Base-by-base conservation (phyloP, 2,888 invertebrate species). In the Agelastica alni region DNA sequence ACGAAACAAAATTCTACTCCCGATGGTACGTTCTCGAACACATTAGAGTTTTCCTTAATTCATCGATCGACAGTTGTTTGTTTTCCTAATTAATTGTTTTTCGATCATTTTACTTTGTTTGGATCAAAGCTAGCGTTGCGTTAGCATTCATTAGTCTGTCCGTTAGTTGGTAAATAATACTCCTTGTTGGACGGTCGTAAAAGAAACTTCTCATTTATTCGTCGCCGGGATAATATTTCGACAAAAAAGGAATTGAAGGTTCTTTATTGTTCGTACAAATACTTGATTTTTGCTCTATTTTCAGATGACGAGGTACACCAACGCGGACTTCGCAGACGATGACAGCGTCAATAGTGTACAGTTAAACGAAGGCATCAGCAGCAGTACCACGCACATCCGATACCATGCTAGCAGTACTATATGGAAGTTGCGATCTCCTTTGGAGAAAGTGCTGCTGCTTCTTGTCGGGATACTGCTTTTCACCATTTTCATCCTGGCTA, bases 301-400 rank as follows among this genome's bases (percentile, higher is more conserved):
- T 2, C 80, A 92, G 92, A 92, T 92, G 92, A 91, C 91, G 65
- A 85, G 89, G 62, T 92, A 92, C 73, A 91, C 91, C 78, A 90
- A 91, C 77, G 88, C 91, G 16, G 91, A 91, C 68, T 89, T 92
- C 69, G 88, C 88, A 74, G 91, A 91, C 70, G 90, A 91, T 61
- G 92, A 92, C 71, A 91, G 91, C 70, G 85, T 91, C 68, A 91
- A 91, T 64, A 91, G 91, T 44, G 90, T 91, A 22, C 91, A 90
- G 66, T 80, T 92, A 58, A 91, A 88, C 62, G 91, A 91, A 76
- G 88, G 89, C 0, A 87, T 89, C 34, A 83, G 86, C 41, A 84
- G 88, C 1, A 89, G 89, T 0, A 87, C 89, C 7, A 91, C 91
- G 36, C 91, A 91, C 69, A 89, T 92, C 68, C 81, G 91, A 60